These are phyloP conservation scores for Pectinophora gossypiella DNA, from an alignment of 1,140 invertebrate genomes.

Conservation along the genomic window DNA sequence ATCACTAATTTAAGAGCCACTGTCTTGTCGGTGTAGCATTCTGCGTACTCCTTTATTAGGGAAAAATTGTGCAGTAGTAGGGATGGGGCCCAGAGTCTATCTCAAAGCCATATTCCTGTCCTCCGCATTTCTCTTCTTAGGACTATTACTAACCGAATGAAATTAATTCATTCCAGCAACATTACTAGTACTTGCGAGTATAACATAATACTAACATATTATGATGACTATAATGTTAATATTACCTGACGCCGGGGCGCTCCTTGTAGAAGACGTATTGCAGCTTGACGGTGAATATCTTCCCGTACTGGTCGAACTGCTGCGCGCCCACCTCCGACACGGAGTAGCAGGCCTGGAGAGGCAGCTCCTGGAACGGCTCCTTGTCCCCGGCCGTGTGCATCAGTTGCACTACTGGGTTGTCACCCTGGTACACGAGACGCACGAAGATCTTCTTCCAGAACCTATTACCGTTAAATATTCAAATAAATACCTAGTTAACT, in stretches of 20 bases:
- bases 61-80: too few species aligned
- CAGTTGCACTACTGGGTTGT: constrained; percentile 90
- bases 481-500: too few species aligned
- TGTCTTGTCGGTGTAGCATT: too few species aligned
- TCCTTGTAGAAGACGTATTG: constrained; percentile 99
- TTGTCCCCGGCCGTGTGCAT: constrained; percentile 90
- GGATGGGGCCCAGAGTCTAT: too few species aligned
- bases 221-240: background rate
- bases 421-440: constrained; percentile 85
- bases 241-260: constrained; percentile 89
- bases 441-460: constrained; percentile 99
- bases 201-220: background rate
- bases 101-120: too few species aligned
- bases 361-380: constrained; percentile 95
- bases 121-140: too few species aligned
- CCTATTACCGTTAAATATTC: too few species aligned
- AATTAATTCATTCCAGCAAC: too few species aligned
- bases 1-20: too few species aligned
- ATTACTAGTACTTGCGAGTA: background rate
- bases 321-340: constrained; percentile 95
- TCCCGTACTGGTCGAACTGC: constrained; percentile 98
- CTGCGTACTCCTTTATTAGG: too few species aligned
- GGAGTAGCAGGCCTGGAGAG: constrained; percentile 94
- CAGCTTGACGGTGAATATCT: constrained; percentile 98
- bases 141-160: too few species aligned